These are phyloP conservation scores for Sitta carolinensis DNA, from an alignment of 2,797 vertebrate genomes.

Conservation along the genomic window DNA sequence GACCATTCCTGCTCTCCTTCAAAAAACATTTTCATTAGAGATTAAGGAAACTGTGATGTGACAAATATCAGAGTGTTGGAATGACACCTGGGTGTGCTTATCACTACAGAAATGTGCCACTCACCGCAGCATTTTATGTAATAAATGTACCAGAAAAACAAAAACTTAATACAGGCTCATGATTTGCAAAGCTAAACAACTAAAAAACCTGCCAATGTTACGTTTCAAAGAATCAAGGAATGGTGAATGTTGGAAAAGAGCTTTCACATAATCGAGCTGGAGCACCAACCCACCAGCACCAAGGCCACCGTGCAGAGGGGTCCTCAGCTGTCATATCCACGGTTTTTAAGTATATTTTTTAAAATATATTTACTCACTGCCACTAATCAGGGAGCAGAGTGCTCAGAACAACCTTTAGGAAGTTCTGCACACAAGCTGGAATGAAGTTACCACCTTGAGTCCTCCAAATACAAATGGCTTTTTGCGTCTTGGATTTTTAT, in stretches of 20 bases:
- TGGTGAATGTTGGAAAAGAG: neutral
- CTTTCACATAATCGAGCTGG: neutral
- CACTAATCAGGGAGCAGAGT: fast-evolving
- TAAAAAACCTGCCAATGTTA: fast-evolving
- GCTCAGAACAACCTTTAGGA: neutral
- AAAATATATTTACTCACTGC: neutral
- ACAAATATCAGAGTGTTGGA: neutral
- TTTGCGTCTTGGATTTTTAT: neutral
- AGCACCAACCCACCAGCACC: too few species aligned
- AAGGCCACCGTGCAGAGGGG: neutral
- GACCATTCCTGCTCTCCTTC: neutral
- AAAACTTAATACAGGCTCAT: fast-evolving
- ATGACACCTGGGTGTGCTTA: fast-evolving
- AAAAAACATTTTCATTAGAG: neutral
- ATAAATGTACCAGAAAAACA: neutral
- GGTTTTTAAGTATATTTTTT: fast-evolving
- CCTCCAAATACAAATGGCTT: neutral
- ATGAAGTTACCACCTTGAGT: fast-evolving
- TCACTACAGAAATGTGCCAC: neutral
- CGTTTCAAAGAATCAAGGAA: neutral
- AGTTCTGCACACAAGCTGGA: neutral
- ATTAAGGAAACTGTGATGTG: neutral
- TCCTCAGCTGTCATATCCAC: neutral
- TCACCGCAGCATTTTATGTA: neutral
- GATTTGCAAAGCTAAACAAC: neutral